Evolutionary conservation across 2,888 invertebrate species (phyloP).

Genomic region (Xanthorhoe designata): DNA sequence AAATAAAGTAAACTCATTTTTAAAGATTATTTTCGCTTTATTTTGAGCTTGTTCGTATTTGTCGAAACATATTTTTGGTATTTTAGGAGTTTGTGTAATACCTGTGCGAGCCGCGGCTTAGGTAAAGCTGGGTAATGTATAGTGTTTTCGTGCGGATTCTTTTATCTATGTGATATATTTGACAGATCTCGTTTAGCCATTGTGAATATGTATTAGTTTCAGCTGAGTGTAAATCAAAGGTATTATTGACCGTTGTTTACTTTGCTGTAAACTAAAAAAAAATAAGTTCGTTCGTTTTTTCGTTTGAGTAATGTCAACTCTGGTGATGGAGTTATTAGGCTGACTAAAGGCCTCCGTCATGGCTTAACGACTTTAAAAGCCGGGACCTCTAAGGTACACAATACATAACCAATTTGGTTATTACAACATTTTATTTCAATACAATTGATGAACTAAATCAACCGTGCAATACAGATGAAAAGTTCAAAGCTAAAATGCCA

Average conservation of each 20-base stretch:
- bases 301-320: too few relatives aligned
- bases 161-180: conserved; percentile 32
- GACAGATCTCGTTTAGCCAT: conserved; percentile 16
- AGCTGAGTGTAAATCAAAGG: neutral
- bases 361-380: too few relatives aligned
- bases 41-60: conserved; percentile 29
- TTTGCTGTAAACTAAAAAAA: too few relatives aligned
- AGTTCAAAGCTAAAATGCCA: conserved; percentile 17
- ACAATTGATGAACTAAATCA: neutral
- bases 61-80: conserved; percentile 23
- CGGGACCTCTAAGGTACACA: too few relatives aligned
- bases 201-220: conserved; percentile 12
- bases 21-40: conserved; percentile 31
- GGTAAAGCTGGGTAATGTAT: conserved; percentile 30
- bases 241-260: neutral
- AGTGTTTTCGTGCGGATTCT: conserved; percentile 16
- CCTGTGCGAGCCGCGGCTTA: conserved; percentile 24
- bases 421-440: neutral
- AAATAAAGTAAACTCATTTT: conserved; percentile 29
- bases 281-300: too few relatives aligned
- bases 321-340: too few relatives aligned
- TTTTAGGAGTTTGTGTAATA: conserved; percentile 32
- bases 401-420: too few relatives aligned
- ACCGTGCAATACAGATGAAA: neutral
- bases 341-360: too few relatives aligned